A percentile compares a stretch with the other conserved stretches of the same genome.
Conservation (phyloP, 1,140 invertebrate species). For the Microplitis mediator region DNA sequence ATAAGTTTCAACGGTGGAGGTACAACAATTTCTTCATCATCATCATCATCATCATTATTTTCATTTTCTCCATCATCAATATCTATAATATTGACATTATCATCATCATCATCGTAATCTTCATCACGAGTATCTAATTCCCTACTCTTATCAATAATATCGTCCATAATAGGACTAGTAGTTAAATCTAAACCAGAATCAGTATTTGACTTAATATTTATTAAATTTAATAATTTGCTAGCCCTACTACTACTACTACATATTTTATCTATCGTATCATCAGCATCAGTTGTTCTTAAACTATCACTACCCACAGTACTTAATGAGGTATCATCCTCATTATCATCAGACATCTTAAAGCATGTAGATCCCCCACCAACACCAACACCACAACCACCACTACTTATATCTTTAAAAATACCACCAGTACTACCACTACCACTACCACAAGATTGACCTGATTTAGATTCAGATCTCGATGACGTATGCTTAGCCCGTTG, state of each 20-base stretch:
- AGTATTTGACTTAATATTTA: constrained; percentile 50
- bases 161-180: constrained; percentile 49
- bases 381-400: constrained; percentile 19
- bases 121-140: constrained; percentile 53
- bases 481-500: constrained; percentile 52
- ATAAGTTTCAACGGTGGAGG: constrained; percentile 77
- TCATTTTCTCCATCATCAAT: constrained; percentile 41
- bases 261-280: constrained; percentile 56
- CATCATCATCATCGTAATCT: constrained; percentile 22
- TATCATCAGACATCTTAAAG: constrained; percentile 66
- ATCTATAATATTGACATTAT: constrained; percentile 40
- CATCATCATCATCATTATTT: constrained; percentile 58
- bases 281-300: constrained; percentile 52
- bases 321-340: constrained; percentile 53
- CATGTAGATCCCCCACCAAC: constrained; percentile 68
- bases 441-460: constrained; percentile 51
- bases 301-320: constrained; percentile 55
- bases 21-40: constrained; percentile 76
- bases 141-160: constrained; percentile 43
- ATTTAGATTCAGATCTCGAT: constrained; percentile 59
- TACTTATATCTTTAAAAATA: constrained; percentile 67
- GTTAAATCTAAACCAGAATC: constrained; percentile 48
- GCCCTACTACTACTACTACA: constrained; percentile 41
- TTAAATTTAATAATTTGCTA: constrained; percentile 41
- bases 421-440: constrained; percentile 26